A percentile compares a stretch with the other conserved stretches of the same genome.
Evolutionary conservation across 1,140 invertebrate genomes (phyloP).

Genomic region (Drosophila bocki): DNA sequence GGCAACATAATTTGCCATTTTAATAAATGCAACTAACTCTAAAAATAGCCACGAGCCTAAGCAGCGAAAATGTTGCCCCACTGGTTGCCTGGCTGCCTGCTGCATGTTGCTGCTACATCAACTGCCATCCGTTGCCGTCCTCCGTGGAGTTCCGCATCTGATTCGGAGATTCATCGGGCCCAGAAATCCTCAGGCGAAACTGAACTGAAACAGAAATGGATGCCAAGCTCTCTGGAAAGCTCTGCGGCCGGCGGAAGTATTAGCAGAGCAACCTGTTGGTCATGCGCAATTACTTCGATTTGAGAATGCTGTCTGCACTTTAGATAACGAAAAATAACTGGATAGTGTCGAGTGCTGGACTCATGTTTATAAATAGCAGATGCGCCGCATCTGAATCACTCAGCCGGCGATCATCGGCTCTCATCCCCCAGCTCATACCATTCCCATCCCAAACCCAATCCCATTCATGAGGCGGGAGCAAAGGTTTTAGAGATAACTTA

Average conservation of each 20-base stretch:
- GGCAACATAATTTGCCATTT: constrained; percentile 74
- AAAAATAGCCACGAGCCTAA: constrained; percentile 63
- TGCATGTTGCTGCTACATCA: constrained; percentile 29
- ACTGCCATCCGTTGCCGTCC: constrained; percentile 6
- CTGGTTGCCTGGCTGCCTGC: constrained; percentile 57
- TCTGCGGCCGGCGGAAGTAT: constrained; percentile 60
- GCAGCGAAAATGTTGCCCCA: constrained; percentile 66
- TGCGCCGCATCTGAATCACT: constrained; percentile 70
- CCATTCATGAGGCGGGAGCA: constrained; percentile 68
- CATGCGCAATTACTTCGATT: constrained; percentile 77
- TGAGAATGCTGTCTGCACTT: constrained; percentile 68
- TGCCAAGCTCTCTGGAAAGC: constrained; percentile 11
- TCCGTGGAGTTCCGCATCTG: constrained; percentile 36
- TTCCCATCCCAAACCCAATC: background rate
- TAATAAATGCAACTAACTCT: constrained; percentile 74
- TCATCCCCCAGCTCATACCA: background rate
- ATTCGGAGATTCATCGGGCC: constrained; percentile 19
- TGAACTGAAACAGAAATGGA: constrained; percentile 9
- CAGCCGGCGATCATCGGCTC: constrained; percentile 41
- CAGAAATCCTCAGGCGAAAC: constrained; percentile 25
- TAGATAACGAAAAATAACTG: constrained; percentile 75
- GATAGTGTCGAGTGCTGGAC: constrained; percentile 42
- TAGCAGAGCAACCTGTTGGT: constrained; percentile 62
- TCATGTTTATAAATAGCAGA: constrained; percentile 77
- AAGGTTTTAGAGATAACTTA: constrained; percentile 70